phyloP scores from a whole-genome alignment of 2,888 invertebrate species.

The Panzeria rudis region DNA sequence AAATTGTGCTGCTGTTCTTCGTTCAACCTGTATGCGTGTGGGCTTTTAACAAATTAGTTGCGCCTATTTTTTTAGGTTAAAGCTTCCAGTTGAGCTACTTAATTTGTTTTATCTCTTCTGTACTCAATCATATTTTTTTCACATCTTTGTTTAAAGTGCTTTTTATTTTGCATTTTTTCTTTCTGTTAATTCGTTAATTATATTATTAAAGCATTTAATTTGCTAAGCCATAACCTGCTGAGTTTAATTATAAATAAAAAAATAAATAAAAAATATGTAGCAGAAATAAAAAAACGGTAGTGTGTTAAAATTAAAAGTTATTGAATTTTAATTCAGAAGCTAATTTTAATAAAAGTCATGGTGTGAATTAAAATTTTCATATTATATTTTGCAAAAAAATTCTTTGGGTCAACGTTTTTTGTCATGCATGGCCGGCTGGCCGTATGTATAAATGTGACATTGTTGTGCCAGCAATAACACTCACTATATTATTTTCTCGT shows the following conservation, averaged over 20 bases:
- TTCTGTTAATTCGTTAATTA: slow-evolving; percentile 65
- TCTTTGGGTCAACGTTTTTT: slow-evolving; percentile 44
- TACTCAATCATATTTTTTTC: slow-evolving; percentile 45
- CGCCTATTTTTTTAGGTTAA: slow-evolving; percentile 72
- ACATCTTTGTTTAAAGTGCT: slow-evolving; percentile 67
- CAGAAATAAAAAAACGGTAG: slow-evolving; percentile 44
- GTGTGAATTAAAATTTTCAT: slow-evolving; percentile 46
- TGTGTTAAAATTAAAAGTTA: slow-evolving; percentile 47
- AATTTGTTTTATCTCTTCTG: slow-evolving; percentile 66
- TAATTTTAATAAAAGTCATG: slow-evolving; percentile 68
- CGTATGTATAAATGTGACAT: slow-evolving; percentile 1
- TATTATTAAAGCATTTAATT: slow-evolving; percentile 72
- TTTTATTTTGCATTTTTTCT: slow-evolving; percentile 44
- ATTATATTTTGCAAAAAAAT: slow-evolving; percentile 31
- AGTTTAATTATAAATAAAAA: slow-evolving; percentile 60
- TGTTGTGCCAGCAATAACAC: background rate
- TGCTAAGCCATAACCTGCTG: slow-evolving; percentile 72
- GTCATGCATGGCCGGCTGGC: background rate
- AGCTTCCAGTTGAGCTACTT: slow-evolving; percentile 75
- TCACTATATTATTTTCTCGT: background rate
- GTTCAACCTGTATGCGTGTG: slow-evolving; percentile 76
- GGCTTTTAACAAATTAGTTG: slow-evolving; percentile 73
- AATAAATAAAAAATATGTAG: slow-evolving; percentile 17
- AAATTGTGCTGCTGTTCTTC: slow-evolving; percentile 14
- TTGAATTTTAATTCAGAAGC: slow-evolving; percentile 67